Conservation (phyloP, 2,888 invertebrate species). For the Lysandra coridon region DNA sequence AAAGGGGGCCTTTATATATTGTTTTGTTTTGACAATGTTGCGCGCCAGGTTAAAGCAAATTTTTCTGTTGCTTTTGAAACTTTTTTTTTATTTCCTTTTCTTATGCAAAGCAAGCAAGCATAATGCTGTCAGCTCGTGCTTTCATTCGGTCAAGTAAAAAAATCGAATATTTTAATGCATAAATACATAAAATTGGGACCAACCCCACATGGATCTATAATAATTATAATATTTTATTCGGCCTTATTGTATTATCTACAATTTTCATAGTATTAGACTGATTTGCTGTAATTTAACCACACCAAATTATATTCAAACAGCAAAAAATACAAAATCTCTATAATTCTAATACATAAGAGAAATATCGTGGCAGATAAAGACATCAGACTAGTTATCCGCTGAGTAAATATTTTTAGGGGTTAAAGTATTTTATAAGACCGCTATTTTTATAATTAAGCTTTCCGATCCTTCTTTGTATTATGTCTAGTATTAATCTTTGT, state of each 20-base stretch:
- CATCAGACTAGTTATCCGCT: neutral
- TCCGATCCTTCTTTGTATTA: neutral
- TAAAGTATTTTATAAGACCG: neutral
- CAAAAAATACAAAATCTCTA: too few relatives aligned
- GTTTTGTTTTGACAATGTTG: too few relatives aligned
- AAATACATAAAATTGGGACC: neutral
- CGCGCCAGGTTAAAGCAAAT: too few relatives aligned
- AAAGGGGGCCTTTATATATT: too few relatives aligned
- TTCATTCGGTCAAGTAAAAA: neutral
- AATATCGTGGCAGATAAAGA: neutral
- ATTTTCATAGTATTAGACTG: slow-evolving; percentile 6
- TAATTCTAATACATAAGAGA: neutral
- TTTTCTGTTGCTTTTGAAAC: too few relatives aligned
- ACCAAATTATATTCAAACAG: neutral
- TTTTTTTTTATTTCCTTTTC: too few relatives aligned
- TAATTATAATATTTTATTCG: neutral
- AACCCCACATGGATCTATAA: neutral
- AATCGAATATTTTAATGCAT: too few relatives aligned
- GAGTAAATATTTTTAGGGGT: too few relatives aligned
- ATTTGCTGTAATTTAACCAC: neutral
- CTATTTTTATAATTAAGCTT: neutral
- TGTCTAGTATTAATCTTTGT: neutral
- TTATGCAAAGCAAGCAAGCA: too few relatives aligned
- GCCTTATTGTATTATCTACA: neutral
- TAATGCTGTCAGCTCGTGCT: neutral